phyloP scores from a whole-genome alignment of 2,888 invertebrate genomes.

The Oscheius sp. region DNA sequence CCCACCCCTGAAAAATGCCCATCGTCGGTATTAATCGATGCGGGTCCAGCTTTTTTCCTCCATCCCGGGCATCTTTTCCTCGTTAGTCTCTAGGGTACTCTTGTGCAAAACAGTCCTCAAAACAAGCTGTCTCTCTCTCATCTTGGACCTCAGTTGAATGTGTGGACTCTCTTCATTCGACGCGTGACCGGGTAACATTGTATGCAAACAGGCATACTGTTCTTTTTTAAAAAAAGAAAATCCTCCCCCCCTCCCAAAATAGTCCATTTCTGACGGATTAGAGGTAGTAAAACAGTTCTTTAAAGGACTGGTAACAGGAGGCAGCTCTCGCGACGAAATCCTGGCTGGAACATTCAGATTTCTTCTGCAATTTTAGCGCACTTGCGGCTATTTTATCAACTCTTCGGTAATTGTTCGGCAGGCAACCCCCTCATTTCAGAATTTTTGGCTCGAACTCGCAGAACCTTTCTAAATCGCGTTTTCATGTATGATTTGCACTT shows the following conservation, averaged over 20 bases:
- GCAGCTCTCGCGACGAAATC: too few relatives aligned
- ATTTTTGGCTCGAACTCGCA: too few relatives aligned
- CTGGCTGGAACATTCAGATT: too few relatives aligned
- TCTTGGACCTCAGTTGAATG: constrained; percentile 23
- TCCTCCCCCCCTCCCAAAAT: neutral
- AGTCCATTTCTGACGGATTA: neutral
- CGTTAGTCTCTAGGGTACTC: neutral
- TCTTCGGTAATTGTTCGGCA: too few relatives aligned
- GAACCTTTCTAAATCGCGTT: too few relatives aligned
- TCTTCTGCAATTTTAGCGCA: too few relatives aligned
- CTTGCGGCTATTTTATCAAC: too few relatives aligned
- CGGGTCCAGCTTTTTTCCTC: constrained; percentile 11
- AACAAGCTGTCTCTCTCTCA: constrained; percentile 26
- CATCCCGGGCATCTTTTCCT: neutral
- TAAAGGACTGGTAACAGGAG: too few relatives aligned
- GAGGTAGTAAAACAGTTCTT: too few relatives aligned
- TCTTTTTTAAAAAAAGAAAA: neutral
- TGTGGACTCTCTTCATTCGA: neutral
- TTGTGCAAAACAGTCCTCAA: constrained; percentile 3
- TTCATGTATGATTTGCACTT: too few relatives aligned
- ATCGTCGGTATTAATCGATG: constrained; percentile 31
- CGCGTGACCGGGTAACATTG: constrained; percentile 2
- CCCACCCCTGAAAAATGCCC: neutral
- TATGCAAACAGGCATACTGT: constrained; percentile 16
- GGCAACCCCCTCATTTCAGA: too few relatives aligned